A percentile compares a stretch with the other conserved stretches of the same genome.
Evolutionary conservation across 2,888 invertebrate species (phyloP).

Genomic region (Chalcosyrphus nemorum): DNA sequence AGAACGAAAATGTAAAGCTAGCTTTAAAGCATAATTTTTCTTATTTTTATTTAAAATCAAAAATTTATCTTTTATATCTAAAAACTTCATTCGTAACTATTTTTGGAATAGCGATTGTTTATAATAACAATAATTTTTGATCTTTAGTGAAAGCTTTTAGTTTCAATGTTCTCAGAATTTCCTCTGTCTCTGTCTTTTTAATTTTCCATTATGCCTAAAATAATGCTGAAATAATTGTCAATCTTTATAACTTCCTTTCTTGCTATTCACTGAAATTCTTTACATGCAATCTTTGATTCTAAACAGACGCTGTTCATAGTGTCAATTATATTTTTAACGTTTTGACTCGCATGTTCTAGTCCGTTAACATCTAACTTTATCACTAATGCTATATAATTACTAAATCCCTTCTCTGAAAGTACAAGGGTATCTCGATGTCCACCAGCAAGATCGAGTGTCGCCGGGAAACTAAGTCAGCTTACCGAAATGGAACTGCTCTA

Average conservation of each 20-base stretch:
- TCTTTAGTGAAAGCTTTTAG: constrained; percentile 9
- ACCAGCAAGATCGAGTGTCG: too few relatives aligned
- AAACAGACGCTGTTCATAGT: constrained; percentile 1
- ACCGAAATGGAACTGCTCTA: too few relatives aligned
- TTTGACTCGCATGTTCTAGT: constrained; percentile 1
- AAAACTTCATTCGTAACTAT: constrained; percentile 15
- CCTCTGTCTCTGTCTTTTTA: neutral
- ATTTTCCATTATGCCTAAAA: neutral
- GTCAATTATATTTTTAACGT: constrained; percentile 6
- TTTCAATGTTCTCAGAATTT: constrained; percentile 6
- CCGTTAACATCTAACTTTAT: too few relatives aligned
- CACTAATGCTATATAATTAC: neutral
- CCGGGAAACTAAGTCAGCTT: too few relatives aligned
- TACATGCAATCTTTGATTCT: neutral
- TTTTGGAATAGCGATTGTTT: constrained; percentile 10
- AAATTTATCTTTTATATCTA: constrained; percentile 19
- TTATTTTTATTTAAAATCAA: too few relatives aligned
- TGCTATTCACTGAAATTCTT: constrained; percentile 6
- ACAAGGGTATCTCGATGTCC: too few relatives aligned
- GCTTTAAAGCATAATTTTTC: too few relatives aligned
- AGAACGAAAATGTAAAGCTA: too few relatives aligned
- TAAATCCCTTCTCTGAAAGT: too few relatives aligned
- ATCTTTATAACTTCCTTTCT: neutral
- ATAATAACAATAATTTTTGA: constrained; percentile 1
- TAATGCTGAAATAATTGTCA: neutral